Percentiles rank a stretch among this genome's conserved stretches.
Evolutionary conservation across 2,888 invertebrate genomes (phyloP).

Genomic region (Camponotus fellah): DNA sequence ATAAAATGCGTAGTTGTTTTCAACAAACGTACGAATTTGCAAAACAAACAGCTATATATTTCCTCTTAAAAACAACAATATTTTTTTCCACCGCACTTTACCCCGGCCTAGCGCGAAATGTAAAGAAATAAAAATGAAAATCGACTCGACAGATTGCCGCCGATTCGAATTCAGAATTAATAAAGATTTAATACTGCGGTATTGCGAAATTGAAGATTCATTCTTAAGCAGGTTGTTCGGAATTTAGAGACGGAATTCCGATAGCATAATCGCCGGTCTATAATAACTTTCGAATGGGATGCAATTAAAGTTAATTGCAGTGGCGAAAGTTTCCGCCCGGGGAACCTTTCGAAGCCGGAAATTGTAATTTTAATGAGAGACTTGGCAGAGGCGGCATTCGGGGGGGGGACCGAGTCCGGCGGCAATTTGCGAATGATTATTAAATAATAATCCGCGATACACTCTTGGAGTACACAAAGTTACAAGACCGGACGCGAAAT

Average conservation of each 20-base stretch:
- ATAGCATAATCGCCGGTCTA: conserved; percentile 41
- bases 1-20: too few relatives aligned
- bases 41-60: too few relatives aligned
- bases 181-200: conserved; percentile 2
- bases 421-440: conserved; percentile 33
- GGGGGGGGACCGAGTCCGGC: too few relatives aligned
- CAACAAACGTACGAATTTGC: too few relatives aligned
- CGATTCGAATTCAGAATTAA: neutral
- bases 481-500: neutral
- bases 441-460: conserved; percentile 10
- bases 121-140: neutral
- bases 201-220: conserved; percentile 3
- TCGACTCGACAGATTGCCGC: neutral
- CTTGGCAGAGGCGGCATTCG: neutral
- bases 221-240: neutral
- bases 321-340: conserved; percentile 35
- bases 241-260: conserved; percentile 38
- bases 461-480: conserved; percentile 15
- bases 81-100: neutral
- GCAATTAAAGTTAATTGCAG: conserved; percentile 53
- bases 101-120: neutral
- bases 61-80: too few relatives aligned
- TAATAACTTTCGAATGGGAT: conserved; percentile 42
- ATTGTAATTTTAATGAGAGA: conserved; percentile 47
- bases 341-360: conserved; percentile 43